A percentile compares a stretch with the other conserved stretches of the same genome.
These are phyloP conservation scores for Apus apus DNA, from an alignment of 2,113 vertebrate genomes.

Conservation along the genomic window DNA sequence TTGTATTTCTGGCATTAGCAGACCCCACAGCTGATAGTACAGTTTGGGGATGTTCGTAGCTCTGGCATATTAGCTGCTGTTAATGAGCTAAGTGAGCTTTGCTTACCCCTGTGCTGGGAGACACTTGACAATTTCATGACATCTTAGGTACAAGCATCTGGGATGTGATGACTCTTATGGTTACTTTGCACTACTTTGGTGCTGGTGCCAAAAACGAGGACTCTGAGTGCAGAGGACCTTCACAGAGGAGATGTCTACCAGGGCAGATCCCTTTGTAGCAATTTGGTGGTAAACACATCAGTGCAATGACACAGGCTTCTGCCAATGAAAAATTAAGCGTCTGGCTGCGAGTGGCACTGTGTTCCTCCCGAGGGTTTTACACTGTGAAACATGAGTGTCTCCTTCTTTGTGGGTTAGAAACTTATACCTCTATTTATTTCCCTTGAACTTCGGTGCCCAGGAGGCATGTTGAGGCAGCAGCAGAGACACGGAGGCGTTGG, in stretches of 20 bases:
- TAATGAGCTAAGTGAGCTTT: background rate
- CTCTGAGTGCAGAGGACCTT: background rate
- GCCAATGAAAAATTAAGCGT: background rate
- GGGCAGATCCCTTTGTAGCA: background rate
- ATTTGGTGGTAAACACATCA: background rate
- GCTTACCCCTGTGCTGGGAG: background rate
- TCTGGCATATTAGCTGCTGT: background rate
- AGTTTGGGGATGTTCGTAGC: background rate
- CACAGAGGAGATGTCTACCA: background rate
- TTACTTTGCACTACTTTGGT: background rate
- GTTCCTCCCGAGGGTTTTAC: background rate
- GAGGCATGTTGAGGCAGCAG: background rate
- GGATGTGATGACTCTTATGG: background rate
- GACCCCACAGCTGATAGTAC: background rate
- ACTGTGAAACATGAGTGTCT: background rate
- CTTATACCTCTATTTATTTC: background rate
- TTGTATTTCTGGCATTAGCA: background rate
- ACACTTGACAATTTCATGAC: background rate
- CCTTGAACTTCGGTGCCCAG: background rate
- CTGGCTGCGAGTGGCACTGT: background rate
- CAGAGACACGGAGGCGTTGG: background rate
- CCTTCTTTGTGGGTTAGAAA: background rate
- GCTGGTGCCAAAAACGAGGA: background rate
- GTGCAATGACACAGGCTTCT: accelerated
- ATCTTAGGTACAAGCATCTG: background rate